Conservation (phyloP, 2,113 vertebrate genomes). For the Muscicapa adusta region DNA sequence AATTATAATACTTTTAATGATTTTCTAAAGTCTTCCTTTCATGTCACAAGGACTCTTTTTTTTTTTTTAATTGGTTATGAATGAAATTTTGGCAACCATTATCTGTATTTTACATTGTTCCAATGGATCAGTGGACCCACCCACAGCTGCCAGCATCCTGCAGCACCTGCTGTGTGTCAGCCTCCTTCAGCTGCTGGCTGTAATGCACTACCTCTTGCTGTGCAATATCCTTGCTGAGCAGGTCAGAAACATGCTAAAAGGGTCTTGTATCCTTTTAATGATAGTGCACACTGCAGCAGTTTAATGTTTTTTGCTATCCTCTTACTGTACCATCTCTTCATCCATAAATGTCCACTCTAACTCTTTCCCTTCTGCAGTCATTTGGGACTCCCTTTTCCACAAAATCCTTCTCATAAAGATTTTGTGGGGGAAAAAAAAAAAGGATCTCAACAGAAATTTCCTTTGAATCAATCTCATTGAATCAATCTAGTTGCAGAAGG, state of each 20-base stretch:
- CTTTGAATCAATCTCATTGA: neutral
- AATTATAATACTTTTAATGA: neutral
- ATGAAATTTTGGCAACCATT: neutral
- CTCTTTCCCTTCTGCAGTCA: neutral
- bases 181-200: neutral
- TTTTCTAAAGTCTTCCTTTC: neutral
- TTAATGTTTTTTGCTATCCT: neutral
- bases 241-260: neutral
- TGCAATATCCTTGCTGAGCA: neutral
- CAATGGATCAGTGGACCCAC: neutral
- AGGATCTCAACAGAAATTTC: neutral
- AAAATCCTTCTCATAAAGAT: neutral
- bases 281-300: neutral
- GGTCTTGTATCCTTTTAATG: neutral
- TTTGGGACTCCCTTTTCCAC: neutral
- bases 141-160: neutral
- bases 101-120: neutral
- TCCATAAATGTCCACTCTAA: neutral
- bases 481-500: neutral
- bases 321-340: neutral
- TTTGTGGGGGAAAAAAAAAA: neutral
- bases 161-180: neutral
- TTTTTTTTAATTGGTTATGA: neutral
- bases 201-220: neutral
- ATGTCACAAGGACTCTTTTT: rapidly evolving